Percentiles rank a stretch among this genome's conserved stretches.
These are phyloP conservation scores for Ploceus nigricollis DNA, from an alignment of 2,113 vertebrate genomes.

Conservation along the genomic window DNA sequence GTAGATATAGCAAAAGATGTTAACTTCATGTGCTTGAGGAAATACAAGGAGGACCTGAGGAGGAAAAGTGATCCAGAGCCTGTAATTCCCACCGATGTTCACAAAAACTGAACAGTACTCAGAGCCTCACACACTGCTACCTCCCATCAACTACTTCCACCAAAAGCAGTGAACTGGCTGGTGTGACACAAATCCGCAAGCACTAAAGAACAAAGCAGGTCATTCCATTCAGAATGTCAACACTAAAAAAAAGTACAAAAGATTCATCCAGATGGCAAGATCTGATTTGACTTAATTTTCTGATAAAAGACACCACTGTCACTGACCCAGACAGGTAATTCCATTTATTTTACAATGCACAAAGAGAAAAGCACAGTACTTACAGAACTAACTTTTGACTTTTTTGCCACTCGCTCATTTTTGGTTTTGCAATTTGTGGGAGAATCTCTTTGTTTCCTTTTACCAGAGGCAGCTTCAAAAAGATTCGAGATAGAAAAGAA, in stretches of 20 bases:
- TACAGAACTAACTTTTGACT: conserved; percentile 73
- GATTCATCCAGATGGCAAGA: not conserved
- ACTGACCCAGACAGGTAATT: not conserved
- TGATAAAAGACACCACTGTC: not conserved
- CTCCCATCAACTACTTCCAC: not conserved
- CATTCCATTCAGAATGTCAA: not conserved
- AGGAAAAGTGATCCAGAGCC: not conserved
- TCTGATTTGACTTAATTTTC: not conserved
- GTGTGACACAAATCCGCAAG: not conserved
- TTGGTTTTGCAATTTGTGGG: conserved; percentile 41
- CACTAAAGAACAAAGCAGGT: not conserved
- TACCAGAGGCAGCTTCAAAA: conserved; percentile 68
- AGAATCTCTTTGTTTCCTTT: conserved; percentile 76
- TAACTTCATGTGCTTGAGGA: not conserved
- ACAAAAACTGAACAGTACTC: not conserved
- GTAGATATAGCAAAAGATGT: not conserved
- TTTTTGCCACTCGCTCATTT: conserved; percentile 73
- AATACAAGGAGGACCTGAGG: not conserved
- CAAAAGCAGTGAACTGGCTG: not conserved
- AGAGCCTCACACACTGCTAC: not conserved
- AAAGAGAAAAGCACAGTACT: conserved; percentile 30
- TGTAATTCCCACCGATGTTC: not conserved
- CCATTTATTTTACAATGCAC: not conserved
- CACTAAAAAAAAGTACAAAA: not conserved
- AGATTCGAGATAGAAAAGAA: not conserved